Evolutionary conservation across 2,797 vertebrate species (phyloP).

Genomic region (Syndactyla subalaris): DNA sequence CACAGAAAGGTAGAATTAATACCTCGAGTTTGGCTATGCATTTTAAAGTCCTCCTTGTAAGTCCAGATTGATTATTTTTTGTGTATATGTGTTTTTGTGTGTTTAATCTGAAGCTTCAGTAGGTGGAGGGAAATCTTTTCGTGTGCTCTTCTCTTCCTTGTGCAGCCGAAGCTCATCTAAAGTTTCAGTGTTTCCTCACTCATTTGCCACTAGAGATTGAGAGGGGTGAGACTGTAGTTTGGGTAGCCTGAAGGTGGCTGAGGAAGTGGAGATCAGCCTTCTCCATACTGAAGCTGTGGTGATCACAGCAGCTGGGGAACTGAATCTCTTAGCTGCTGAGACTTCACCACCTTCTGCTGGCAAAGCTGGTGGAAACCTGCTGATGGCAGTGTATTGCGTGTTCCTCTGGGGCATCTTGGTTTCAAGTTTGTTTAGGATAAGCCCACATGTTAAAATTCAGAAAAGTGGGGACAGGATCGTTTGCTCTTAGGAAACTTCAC

Average conservation of each 20-base stretch:
- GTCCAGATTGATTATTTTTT: not conserved
- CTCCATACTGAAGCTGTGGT: not conserved
- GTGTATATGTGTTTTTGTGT: rapidly evolving
- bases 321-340: not conserved
- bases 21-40: not conserved
- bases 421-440: not conserved
- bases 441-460: not conserved
- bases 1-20: not conserved
- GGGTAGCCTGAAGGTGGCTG: not conserved
- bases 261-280: not conserved
- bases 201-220: not conserved
- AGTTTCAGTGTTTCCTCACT: not conserved
- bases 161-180: not conserved
- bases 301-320: not conserved
- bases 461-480: rapidly evolving
- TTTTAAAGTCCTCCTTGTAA: not conserved
- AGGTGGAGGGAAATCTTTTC: not conserved
- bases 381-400: not conserved
- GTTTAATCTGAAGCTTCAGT: not conserved
- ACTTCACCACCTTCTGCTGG: not conserved
- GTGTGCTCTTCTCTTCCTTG: not conserved
- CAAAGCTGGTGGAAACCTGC: not conserved
- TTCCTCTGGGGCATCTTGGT: not conserved
- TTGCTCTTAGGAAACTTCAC: not conserved
- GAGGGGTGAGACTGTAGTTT: no score